Evolutionary conservation across 2,888 invertebrate species (phyloP).

Genomic region (Lathronympha strigana): DNA sequence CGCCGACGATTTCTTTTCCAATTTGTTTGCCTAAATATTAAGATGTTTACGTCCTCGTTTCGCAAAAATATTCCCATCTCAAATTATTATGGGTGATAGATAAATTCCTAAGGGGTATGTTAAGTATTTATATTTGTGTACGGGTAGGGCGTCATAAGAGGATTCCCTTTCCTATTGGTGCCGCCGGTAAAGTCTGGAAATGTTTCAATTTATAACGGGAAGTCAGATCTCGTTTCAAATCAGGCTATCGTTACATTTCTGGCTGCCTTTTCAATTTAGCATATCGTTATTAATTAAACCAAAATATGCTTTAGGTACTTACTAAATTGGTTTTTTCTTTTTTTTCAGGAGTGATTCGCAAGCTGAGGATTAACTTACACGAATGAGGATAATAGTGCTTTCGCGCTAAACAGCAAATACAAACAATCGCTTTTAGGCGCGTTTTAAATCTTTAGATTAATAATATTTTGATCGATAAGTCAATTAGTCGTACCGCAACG

Average conservation of each 20-base stretch:
- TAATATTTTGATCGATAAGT: conserved; percentile 53
- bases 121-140: conserved; percentile 54
- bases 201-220: conserved; percentile 52
- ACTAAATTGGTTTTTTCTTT: conserved; percentile 54
- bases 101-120: conserved; percentile 47
- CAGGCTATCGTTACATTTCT: conserved; percentile 47
- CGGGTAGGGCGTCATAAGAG: conserved; percentile 55
- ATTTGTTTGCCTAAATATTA: conserved; percentile 13
- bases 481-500: conserved; percentile 60
- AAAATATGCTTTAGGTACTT: conserved; percentile 20
- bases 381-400: conserved; percentile 70
- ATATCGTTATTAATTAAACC: conserved; percentile 36
- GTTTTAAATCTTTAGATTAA: conserved; percentile 53
- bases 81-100: conserved; percentile 46
- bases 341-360: conserved; percentile 76
- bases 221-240: conserved; percentile 42
- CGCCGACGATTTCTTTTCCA: not conserved
- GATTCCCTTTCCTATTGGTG: conserved; percentile 60
- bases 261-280: conserved; percentile 55
- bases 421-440: conserved; percentile 60
- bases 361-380: conserved; percentile 67
- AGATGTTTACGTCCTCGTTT: conserved; percentile 12
- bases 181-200: conserved; percentile 52
- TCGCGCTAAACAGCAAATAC: conserved; percentile 59
- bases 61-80: conserved; percentile 7